Percentiles rank a stretch among this genome's conserved stretches.
Conservation (phyloP, 1,140 invertebrate species). For the Armadillidium nasatum region DNA sequence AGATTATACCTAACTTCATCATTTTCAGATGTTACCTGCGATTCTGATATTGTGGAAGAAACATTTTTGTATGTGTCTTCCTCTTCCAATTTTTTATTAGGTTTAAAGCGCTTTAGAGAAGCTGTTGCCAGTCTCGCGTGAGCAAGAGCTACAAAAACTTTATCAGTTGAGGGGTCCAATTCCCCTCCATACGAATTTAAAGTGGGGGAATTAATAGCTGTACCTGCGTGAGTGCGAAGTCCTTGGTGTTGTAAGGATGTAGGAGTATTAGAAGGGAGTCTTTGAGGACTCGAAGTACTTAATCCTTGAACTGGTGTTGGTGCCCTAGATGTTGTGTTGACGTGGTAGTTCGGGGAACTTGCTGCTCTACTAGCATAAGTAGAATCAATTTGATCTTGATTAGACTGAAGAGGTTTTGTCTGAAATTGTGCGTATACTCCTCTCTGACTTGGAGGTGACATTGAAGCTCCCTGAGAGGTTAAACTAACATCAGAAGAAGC, state of each 20-base stretch:
- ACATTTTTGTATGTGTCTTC: neutral
- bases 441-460: conserved; percentile 43
- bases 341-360: conserved; percentile 21
- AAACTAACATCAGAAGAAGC: conserved; percentile 33
- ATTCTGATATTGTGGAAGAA: neutral
- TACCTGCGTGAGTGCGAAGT: conserved; percentile 42
- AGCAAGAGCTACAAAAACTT: conserved; percentile 26
- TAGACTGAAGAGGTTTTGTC: conserved; percentile 22
- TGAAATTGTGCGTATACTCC: conserved; percentile 44
- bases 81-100: neutral
- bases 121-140: conserved; percentile 17
- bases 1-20: neutral
- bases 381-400: conserved; percentile 19
- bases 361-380: conserved; percentile 29
- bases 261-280: conserved; percentile 23
- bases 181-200: neutral
- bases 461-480: conserved; percentile 39
- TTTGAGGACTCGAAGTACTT: conserved; percentile 37
- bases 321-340: conserved; percentile 38
- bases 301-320: conserved; percentile 42
- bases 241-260: conserved; percentile 36
- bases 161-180: conserved; percentile 22
- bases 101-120: neutral
- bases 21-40: neutral
- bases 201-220: neutral